These are phyloP conservation scores for Osmerus mordax DNA, from an alignment of 2,113 vertebrate genomes.

Conservation along the genomic window DNA sequence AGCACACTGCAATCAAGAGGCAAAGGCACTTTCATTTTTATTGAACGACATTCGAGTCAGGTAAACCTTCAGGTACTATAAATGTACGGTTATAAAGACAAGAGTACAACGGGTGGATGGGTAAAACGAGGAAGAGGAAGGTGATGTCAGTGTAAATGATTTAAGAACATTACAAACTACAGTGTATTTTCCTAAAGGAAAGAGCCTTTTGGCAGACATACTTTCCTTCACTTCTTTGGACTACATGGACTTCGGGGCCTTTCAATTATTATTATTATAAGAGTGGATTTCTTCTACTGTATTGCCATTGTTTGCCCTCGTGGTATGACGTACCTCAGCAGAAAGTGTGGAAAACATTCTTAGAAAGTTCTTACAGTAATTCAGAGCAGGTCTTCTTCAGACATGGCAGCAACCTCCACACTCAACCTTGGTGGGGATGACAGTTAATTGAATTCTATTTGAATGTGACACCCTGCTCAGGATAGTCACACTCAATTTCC, in stretches of 20 bases:
- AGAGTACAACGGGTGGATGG: too few relatives aligned
- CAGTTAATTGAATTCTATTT: conserved; percentile 68
- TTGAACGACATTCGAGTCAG: too few relatives aligned
- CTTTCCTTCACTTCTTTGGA: not conserved
- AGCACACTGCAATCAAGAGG: too few relatives aligned
- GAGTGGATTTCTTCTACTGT: too few relatives aligned
- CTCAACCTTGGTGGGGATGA: conserved; percentile 45
- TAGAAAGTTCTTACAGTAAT: too few relatives aligned
- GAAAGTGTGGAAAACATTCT: too few relatives aligned
- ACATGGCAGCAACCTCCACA: conserved; percentile 35
- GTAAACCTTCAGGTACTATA: not conserved
- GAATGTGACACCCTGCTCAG: conserved; percentile 53
- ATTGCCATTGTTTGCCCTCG: too few relatives aligned
- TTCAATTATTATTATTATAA: not conserved
- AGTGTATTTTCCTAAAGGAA: not conserved
- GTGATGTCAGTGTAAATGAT: too few relatives aligned
- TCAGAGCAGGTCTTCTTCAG: not conserved
- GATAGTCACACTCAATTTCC: conserved; percentile 32
- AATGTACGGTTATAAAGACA: not conserved
- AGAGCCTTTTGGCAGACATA: not conserved
- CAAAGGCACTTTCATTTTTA: too few relatives aligned
- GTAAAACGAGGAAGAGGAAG: too few relatives aligned
- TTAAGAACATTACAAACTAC: too few relatives aligned
- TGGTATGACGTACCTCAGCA: too few relatives aligned
- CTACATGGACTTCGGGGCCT: not conserved